Evolutionary conservation across 1,140 invertebrate species (phyloP), one percentile per base, ranked within the genome.

Genomic region (Zaprionus africanus): DNA sequence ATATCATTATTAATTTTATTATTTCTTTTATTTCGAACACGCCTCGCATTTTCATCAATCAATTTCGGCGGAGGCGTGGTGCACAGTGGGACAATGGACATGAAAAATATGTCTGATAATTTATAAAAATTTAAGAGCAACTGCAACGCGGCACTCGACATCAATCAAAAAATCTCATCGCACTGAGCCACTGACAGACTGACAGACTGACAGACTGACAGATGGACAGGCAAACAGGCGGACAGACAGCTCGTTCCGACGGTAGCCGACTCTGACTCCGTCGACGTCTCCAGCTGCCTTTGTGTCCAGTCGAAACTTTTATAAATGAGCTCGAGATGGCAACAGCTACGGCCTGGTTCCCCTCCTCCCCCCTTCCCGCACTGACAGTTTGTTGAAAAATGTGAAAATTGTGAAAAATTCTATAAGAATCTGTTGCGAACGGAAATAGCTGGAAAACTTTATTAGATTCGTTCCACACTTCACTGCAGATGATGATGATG

Each of bases 21-120:
- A 70, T 75, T 75, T 58, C 49, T 82, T 68, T 79, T 78, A 70
- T 80, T 75, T 72, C 62, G 71, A 78, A 81, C 74, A 88, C 81
- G 81, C 78, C 85, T 81, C 67, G 85, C 78, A 81, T 84, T 88
- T 88, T 88, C 84, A 88, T 88, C 85, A 88, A 88, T 88, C 84
- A 88, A 88, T 51, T 5, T 41, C 22, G 58, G 19, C 19, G 38
- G 15, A 17, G 4, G 36, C 58, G 31, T 54, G 61, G 31, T 54
- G 61, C 43, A 43, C 57, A 76, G 60, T 46, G 81, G 56, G 5
- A 28, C 63, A 36, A 19, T 15, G 78, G 83, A 87, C 83, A 84
- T 88, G 83, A 88, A 87, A 87, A 87, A 87, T 87, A 87, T 88
- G 83, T 54, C 54, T 51, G 73, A 83, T 87, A 87, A 87, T 87